Evolutionary conservation across 1,140 invertebrate species (phyloP), one percentile per base, ranked within the genome.

Genomic region (Fopius arisanus): DNA sequence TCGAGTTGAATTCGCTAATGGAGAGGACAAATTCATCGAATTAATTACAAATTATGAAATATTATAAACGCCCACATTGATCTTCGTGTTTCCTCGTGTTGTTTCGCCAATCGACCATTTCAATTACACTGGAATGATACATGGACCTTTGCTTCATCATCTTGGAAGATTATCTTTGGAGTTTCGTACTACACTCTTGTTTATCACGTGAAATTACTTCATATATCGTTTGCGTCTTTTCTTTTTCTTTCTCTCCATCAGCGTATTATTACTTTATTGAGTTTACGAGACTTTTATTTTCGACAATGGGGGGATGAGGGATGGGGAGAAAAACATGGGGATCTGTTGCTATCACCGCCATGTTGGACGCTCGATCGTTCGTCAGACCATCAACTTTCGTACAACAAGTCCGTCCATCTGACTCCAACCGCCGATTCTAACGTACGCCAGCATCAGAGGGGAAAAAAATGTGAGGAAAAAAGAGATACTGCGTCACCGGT

Each of bases 1-100:
- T 87, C 86, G 72, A 88, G 86, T 83, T 87, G 85, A 88, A 87
- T 43, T 48, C n/a, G 21, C 66, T 19, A 37, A 48, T 26, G 21
- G 19, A 68, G 37, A 68, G n/a, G 26, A 51, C 63, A 54, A 33
- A 48, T 41, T 67, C 40, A 67, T 40, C 33, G 33, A 67, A 67
- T 67, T 67, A 40, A 67, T 23, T 26, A 67, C n/a, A 43, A 66
- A 31, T 23, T 29, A 66, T 31, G 10, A 16, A 28, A 66, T 66
- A 66, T 37, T 41, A 67, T 31, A 16, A 33, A 40, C 23, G 19
- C 33, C 65, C 19, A 67, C 33, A 66, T 23, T 59, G 66, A 73
- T 68, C 31, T 48, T 63, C 28, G 72, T 73, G 72, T 73, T 73
- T 73, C 72, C 72, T 73, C 72, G 72, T 73, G 66, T 73, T 73